Base-by-base conservation (phyloP, 2,113 vertebrate genomes). In the Callithrix jacchus region DNA sequence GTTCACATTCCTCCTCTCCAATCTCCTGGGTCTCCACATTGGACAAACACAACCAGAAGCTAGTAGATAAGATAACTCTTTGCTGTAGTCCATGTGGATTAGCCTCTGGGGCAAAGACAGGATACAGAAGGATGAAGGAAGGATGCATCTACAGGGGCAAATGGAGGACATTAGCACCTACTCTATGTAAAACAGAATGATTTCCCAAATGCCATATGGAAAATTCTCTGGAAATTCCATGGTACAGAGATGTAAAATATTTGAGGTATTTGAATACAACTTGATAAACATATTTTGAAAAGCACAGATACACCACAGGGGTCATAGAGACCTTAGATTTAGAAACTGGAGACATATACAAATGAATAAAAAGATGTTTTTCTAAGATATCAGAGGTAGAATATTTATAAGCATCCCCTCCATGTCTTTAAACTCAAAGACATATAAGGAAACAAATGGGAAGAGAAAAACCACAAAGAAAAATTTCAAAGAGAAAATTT, bases 401-500 rank as follows among this genome's bases (percentile, higher is more conserved):
- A 58, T 66, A 76, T 92, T 86, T 85, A 85, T 32, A 85, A 86
- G 7, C 35, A 66, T 77, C 89, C 25, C 12, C 61, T 27, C 23
- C 17, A 58, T 73, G 76, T 92, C 10, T 30, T 90, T 70, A 82
- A 77, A 83, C 3, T 76, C 76, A 86, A 89, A 73, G 71, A 61
- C 32, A 77, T 10, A 37, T 42, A 58, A 58, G 64, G n/a, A 91
- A 71, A 8, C 0, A 37, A 70, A 92, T 79, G 21, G 68, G 23
- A 92, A 92, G n/a, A 94, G 66, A 71, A 3, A 64, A 96, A 58
- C 10, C n/a, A 52, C 70, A 88, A 89, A 80, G 11, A 77, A 17
- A 73, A 94, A 87, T 89, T 54, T 84, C 20, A 73, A 90, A 32
- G 49, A 94, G 37, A 82, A 92, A 94, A 82, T 71, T 5, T 61